phyloP scores from a whole-genome alignment of 2,797 vertebrate genomes.

The Lophura swinhoii region DNA sequence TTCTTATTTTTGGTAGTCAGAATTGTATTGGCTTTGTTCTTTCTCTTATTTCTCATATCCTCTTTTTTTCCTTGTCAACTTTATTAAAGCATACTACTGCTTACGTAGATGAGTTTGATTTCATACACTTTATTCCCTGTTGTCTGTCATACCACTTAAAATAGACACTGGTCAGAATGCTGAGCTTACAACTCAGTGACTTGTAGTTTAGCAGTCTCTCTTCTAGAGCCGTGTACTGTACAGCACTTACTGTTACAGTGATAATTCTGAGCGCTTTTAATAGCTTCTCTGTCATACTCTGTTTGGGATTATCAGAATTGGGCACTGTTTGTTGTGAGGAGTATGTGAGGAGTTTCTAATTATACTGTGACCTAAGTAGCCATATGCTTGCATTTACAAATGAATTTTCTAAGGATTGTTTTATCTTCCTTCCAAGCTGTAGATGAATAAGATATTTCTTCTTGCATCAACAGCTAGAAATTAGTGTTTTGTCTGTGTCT shows the following conservation, averaged over 20 bases:
- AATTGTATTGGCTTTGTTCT: neutral
- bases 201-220: neutral
- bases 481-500: neutral
- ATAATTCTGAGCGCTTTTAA: neutral
- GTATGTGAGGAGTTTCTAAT: neutral
- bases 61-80: neutral
- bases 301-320: neutral
- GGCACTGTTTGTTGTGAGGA: neutral
- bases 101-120: neutral
- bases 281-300: neutral
- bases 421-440: neutral
- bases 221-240: neutral
- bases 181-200: neutral
- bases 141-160: neutral
- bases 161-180: neutral
- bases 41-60: neutral
- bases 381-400: neutral
- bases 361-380: neutral
- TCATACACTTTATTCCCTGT: neutral
- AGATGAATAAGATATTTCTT: neutral
- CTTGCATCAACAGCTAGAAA: neutral
- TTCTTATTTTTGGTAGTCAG: slow-evolving; percentile 26
- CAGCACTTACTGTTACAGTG: neutral
- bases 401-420: neutral
- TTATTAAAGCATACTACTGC: neutral